Evolutionary conservation across 2,113 vertebrate species (phyloP).

Genomic region (Rhombomys opimus): DNA sequence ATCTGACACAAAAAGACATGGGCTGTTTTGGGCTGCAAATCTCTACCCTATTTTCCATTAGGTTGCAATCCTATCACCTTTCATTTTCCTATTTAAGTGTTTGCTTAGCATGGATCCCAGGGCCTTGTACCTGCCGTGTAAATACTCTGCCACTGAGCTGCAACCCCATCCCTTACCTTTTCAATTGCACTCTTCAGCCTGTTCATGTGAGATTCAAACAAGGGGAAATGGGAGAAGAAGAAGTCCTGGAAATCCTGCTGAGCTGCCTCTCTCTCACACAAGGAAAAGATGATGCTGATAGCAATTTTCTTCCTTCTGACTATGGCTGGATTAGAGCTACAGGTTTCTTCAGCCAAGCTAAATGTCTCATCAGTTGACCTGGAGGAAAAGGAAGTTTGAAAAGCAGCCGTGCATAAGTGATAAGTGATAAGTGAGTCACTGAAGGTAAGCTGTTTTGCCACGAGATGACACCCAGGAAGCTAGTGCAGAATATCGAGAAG

Average conservation of each 20-base stretch:
- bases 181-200: conserved; percentile 93
- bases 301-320: conserved; percentile 93
- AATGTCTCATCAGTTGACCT: conserved; percentile 93
- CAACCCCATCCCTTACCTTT: conserved; percentile 86
- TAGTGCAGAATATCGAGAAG: neutral
- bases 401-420: neutral
- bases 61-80: neutral
- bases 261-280: conserved; percentile 91
- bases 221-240: conserved; percentile 94
- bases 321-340: conserved; percentile 90
- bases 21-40: neutral
- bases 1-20: neutral
- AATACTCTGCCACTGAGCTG: too few relatives aligned
- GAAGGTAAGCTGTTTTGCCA: neutral
- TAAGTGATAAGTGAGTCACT: neutral
- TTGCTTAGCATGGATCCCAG: neutral
- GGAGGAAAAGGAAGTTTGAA: conserved; percentile 55
- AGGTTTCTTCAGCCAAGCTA: conserved; percentile 92
- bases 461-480: neutral
- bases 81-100: neutral
- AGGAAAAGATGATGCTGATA: conserved; percentile 91
- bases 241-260: conserved; percentile 92
- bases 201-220: conserved; percentile 95
- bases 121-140: neutral
- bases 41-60: neutral